Evolutionary conservation across 2,888 invertebrate genomes (phyloP).

Genomic region (Serrognathus titanus): DNA sequence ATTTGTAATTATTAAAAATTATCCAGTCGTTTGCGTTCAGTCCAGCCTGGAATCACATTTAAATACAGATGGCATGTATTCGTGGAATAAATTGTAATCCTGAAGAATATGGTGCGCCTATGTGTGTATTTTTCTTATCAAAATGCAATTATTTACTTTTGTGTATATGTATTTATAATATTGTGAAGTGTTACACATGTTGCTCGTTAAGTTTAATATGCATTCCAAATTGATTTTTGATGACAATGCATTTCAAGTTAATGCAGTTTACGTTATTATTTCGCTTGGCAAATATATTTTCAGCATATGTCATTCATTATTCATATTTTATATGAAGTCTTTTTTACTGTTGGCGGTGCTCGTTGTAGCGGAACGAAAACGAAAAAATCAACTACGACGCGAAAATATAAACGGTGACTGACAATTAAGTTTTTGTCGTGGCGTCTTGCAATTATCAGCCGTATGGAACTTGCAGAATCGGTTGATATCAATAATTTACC

Average conservation of each 20-base stretch:
- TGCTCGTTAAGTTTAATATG: constrained; percentile 1
- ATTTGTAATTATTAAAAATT: constrained; percentile 2
- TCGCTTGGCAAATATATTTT: constrained; percentile 14
- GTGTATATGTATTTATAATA: not conserved
- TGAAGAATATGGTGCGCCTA: not conserved
- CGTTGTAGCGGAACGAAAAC: not conserved
- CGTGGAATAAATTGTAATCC: not conserved
- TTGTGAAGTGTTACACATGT: not conserved
- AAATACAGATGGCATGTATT: not conserved
- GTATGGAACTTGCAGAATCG: constrained; percentile 7
- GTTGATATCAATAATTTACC: constrained; percentile 23
- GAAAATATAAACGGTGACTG: constrained; percentile 1
- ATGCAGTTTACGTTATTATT: constrained; percentile 19
- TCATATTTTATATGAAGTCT: not conserved
- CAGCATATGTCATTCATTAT: constrained; percentile 20
- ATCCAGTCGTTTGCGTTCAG: not conserved
- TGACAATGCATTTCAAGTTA: constrained; percentile 20
- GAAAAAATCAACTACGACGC: not conserved
- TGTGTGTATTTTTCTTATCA: not conserved
- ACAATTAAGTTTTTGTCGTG: not conserved
- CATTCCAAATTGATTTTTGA: constrained; percentile 18
- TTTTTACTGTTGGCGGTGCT: not conserved
- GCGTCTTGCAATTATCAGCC: constrained; percentile 8
- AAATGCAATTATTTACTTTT: not conserved
- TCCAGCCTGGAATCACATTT: not conserved